Evolutionary conservation across 2,888 invertebrate genomes (phyloP), one percentile per base, ranked within the genome.

Genomic region (Vesta saturnalis): DNA sequence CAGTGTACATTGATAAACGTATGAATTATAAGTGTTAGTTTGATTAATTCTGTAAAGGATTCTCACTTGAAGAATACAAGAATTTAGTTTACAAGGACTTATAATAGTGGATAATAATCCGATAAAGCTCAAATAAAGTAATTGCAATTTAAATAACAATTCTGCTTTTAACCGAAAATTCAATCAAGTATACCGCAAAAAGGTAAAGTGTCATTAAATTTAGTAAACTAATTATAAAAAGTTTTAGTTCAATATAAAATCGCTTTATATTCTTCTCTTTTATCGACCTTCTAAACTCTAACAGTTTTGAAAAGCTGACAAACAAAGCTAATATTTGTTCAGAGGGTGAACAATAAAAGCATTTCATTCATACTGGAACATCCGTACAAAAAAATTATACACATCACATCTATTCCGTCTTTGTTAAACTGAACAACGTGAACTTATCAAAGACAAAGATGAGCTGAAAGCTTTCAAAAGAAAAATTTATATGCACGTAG

Each of bases 311-410:
- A 80, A 79, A 80, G 78, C 79, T 79, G 79, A 79, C 81, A 79
- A 81, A 82, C 81, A 82, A 82, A 82, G 82, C 81, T 79, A 82
- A 82, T 82, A 82, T 82, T 82, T 82, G 79, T 77, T 73, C 77
- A 81, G 81, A 80, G 81, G 81, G 81, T 75, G 79, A 79, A 80
- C 80, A 81, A 80, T 81, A 81, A 81, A 81, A 81, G 80, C 81
- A 78, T 81, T 81, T 81, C 81, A 80, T 81, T 81, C 79, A 78
- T 77, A 72, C 62, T 54, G 60, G 57, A 30, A 58, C 64, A 64
- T 65, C 59, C 61, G 60, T 55, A 62, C 39, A 39, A 39, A 62
- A 69, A 69, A 60, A 60, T 59, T 54, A 49, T 60, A 62, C 65
- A 65, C 65, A 58, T 52, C 52, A 58, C 39, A 64, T 49, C 52